Base-by-base conservation (phyloP, 2,797 vertebrate genomes). In the Petrocephalus sullivani region DNA sequence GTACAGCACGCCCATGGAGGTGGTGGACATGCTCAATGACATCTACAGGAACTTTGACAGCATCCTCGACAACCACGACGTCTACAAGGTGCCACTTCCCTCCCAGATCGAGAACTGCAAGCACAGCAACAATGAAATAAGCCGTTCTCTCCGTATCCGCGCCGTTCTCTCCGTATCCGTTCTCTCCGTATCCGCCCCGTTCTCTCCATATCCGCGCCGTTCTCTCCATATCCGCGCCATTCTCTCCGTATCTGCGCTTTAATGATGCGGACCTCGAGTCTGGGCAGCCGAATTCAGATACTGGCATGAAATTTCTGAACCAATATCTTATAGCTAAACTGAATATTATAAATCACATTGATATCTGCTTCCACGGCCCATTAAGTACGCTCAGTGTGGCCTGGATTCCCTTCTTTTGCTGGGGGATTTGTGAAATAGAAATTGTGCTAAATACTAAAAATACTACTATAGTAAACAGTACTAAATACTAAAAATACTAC, bases 1-100 rank as follows among this genome's bases (percentile, higher is more conserved):
- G 93, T 97, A 98, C 94, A 99, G 98, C 95, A 98, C 97, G 0
- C 98, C 98, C 89, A 99, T 99, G 96, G 97, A 99, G 93, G 98
- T 99, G 93, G 98, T 99, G 37, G 97, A 98, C 95, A 98, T 99
- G 98, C 97, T 99, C 84, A 99, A 99, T 0, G 96, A 98, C 91
- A 97, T 99, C 95, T 99, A 99, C 93, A 98, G 97, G 94, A 98
- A 97, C 92, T 99, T 99, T 85, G 98, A 99, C 92, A 97, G 96
- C 93, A 98, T 99, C 91, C 95, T 99, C 0, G 98, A 99, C 91
- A 95, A 97, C 91, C 98, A 99, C 1, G 98, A 99, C 12, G 98
- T 99, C 91, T 99, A 99, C 91, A 99, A 99, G 98, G 98, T 99
- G 92, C 75, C 84, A 0, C 0, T 6, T 21, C 3, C 90, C 91